phyloP scores from a whole-genome alignment of 2,888 invertebrate genomes.

The Baccha elongata region DNA sequence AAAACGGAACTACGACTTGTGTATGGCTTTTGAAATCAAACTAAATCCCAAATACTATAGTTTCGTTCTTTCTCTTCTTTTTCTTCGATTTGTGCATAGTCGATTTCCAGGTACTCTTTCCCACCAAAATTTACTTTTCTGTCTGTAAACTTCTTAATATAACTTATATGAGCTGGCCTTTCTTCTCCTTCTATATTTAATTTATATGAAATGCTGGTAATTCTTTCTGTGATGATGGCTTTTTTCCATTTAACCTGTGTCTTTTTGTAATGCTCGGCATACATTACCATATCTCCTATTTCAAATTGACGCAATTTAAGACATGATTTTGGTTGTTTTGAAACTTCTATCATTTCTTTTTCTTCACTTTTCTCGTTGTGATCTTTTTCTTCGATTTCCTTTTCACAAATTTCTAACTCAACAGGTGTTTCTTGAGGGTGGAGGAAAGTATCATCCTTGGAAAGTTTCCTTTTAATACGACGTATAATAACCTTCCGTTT shows the following conservation, averaged over 20 bases:
- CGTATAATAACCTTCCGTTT: conserved; percentile 82
- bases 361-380: conserved; percentile 49
- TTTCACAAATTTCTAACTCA: conserved; percentile 80
- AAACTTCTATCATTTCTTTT: conserved; percentile 67
- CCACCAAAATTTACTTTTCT: conserved; percentile 81
- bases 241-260: conserved; percentile 81
- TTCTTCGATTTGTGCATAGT: conserved; percentile 81
- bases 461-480: conserved; percentile 80
- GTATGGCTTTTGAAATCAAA: conserved; percentile 64
- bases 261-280: conserved; percentile 80
- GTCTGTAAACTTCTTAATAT: conserved; percentile 80
- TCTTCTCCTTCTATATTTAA: conserved; percentile 81
- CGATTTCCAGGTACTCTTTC: conserved; percentile 82
- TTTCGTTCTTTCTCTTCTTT: conserved; percentile 79
- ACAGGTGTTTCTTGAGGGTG: conserved; percentile 75
- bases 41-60: conserved; percentile 82
- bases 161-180: conserved; percentile 81
- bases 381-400: conserved; percentile 77
- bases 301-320: conserved; percentile 79
- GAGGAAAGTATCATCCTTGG: conserved; percentile 78
- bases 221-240: conserved; percentile 79
- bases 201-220: conserved; percentile 81
- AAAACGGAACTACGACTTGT: too few species aligned
- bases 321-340: conserved; percentile 78
- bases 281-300: conserved; percentile 80